Evolutionary conservation across 2,888 invertebrate genomes (phyloP), one percentile per base, ranked within the genome.

Genomic region (Cosmorhoe ocellata): DNA sequence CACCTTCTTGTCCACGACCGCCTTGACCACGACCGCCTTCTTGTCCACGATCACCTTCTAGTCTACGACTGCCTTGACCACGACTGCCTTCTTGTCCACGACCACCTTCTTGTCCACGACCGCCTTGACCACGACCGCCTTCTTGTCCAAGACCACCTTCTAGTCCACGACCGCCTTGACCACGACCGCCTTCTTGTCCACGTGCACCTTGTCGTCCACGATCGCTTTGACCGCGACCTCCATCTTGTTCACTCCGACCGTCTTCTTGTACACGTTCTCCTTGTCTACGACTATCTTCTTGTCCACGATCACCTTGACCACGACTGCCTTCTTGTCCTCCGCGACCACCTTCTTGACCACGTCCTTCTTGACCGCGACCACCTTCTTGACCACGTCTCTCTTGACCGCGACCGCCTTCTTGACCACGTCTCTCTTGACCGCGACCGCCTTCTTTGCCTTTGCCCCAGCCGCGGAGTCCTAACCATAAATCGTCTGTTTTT

Each of bases 401-500:
- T 34, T 36, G 14, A 3, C 18, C 22, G 12, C 12, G 5, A 12
- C 28, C 18, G 2, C 18, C 37, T 1, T 45, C 33, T 39, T 11
- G 4, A 10, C 39, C 13, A 12, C 34, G n/a, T 4, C 34, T 12
- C 0, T 7, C 36, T 26, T 30, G 13, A 10, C 14, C 11, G 8
- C 11, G 14, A n/a, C 33, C 30, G 1, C 26, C 28, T 2, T 28
- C 14, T 36, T 24, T 12, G 0, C 36, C 28, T 3, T 33, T 34
- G 9, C 39, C 39, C 48, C 47, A 53, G 9, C 43, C 46, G 7
- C 13, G 46, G 9, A 46, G 37, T 30, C 51, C 46, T 10, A 51
- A 32, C 51, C 51, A 51, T 10, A 46, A 18, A 11, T 44, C 39
- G n/a, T 32, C 31, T 10, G 2, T 18, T 18, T 18, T 18, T 2